Conservation (phyloP, 2,888 invertebrate genomes). For the Branchipolynoe longqiensis region DNA sequence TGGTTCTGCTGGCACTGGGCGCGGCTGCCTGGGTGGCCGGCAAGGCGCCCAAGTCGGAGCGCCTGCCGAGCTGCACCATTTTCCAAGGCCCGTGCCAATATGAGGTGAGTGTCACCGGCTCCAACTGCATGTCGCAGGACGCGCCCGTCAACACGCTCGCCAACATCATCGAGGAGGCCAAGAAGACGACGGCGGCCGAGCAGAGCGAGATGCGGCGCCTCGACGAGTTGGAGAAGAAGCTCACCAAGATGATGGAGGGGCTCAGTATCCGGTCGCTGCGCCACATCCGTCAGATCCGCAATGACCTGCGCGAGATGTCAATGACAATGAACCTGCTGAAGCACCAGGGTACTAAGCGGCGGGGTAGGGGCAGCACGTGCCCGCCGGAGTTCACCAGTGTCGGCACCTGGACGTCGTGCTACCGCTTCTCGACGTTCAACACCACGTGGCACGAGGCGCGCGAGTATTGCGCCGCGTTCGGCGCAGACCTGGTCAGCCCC, state of each 20-base stretch:
- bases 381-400: slow-evolving; percentile 72
- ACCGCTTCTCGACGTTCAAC: slow-evolving; percentile 75
- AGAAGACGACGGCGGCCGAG: slow-evolving; percentile 25
- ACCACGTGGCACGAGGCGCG: slow-evolving; percentile 76
- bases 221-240: slow-evolving; percentile 62
- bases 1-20: neutral
- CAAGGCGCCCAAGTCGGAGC: neutral
- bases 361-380: slow-evolving; percentile 66
- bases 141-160: slow-evolving; percentile 31
- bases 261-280: slow-evolving; percentile 70
- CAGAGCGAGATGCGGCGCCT: slow-evolving; percentile 59
- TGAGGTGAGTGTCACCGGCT: slow-evolving; percentile 54
- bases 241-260: slow-evolving; percentile 67
- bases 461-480: slow-evolving; percentile 75
- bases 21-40: neutral
- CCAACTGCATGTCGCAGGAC: slow-evolving; percentile 56
- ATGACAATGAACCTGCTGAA: slow-evolving; percentile 60
- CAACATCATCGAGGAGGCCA: slow-evolving; percentile 26
- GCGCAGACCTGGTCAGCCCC: slow-evolving; percentile 73
- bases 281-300: slow-evolving; percentile 71
- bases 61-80: slow-evolving; percentile 54
- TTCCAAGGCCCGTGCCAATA: slow-evolving; percentile 54
- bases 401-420: slow-evolving; percentile 74
- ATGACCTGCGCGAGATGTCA: slow-evolving; percentile 62
- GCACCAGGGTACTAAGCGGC: slow-evolving; percentile 50